Base-by-base conservation (phyloP, 2,113 vertebrate genomes). In the Stigmatopora nigra region DNA sequence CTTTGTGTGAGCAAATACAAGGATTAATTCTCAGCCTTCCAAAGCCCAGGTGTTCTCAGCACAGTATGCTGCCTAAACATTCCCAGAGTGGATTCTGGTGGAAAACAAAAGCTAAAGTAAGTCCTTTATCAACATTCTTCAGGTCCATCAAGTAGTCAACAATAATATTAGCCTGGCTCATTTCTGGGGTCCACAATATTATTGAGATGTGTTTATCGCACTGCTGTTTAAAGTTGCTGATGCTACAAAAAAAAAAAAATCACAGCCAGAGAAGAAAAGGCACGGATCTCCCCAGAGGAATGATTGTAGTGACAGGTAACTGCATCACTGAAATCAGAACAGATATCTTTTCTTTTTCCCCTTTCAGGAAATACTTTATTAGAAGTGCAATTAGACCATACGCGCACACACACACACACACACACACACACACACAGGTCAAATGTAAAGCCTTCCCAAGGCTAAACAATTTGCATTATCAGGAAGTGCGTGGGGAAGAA, bases 381-480 rank as follows among this genome's bases (percentile, higher is more conserved):
- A 64, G 3, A 20, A 75, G 73, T 72, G 73, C 68, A 80, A 84
- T 81, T 79, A 79, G 51, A 76, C 64, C 67, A 19, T 73, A 57
- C 69, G 25, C 38, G n/a, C n/a, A n/a, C n/a, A n/a, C n/a, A n/a
- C n/a, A n/a, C 38, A 41, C 38, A 41, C 38, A 41, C 38, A 41
- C 38, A 65, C 38, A 38, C 38, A 38, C 38, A 41, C 38, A 41
- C 38, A 41, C 38, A 41, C 38, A 65, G 73, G 70, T 82, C 57
- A 72, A 78, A 61, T 77, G 77, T 74, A 67, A 81, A 82, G 41
- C 69, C 36, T 22, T 82, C 80, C 71, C 52, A 71, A 71, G 72
- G 70, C 60, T 75, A 66, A 57, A 78, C 82, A 73, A 45, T 4
- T 19, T 53, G 69, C 36, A 64, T 73, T 70, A 56, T 63, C 70